These are phyloP conservation scores for Cheirogaleus medius DNA, from an alignment of 2,113 vertebrate genomes.

Conservation along the genomic window DNA sequence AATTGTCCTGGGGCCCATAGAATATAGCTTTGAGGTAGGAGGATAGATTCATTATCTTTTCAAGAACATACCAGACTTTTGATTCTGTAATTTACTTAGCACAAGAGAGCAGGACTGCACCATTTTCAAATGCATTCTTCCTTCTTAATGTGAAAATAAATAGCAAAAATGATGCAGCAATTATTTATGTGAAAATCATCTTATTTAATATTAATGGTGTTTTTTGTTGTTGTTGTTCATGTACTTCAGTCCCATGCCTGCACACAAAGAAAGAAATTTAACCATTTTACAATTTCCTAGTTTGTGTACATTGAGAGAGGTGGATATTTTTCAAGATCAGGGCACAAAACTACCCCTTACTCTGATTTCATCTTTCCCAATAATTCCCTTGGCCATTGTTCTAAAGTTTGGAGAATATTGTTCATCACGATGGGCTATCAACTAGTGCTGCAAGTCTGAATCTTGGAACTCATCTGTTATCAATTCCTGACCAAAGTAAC, in stretches of 20 bases:
- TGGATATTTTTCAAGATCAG: not conserved
- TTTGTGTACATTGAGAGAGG: not conserved
- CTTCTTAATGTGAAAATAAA: not conserved
- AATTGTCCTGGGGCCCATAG: too few relatives aligned
- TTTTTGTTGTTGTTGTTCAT: too few relatives aligned
- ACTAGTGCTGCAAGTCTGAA: fast-evolving
- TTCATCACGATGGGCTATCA: not conserved
- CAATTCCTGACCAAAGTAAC: not conserved
- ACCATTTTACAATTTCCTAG: not conserved
- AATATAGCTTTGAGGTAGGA: not conserved
- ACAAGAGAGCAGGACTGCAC: not conserved
- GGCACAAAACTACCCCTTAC: not conserved
- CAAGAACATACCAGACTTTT: not conserved
- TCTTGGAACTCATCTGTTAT: not conserved
- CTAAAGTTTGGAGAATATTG: not conserved
- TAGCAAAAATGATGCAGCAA: not conserved
- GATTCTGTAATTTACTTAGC: not conserved
- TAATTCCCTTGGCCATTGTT: not conserved
- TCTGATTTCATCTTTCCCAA: not conserved
- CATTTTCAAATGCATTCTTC: not conserved
- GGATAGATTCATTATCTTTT: not conserved
- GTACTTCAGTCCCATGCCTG: not conserved
- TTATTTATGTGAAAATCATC: not conserved
- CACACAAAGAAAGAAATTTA: not conserved
- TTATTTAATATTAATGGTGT: not conserved